phyloP scores from a whole-genome alignment of 2,888 invertebrate genomes.

The Epirrita christyi region DNA sequence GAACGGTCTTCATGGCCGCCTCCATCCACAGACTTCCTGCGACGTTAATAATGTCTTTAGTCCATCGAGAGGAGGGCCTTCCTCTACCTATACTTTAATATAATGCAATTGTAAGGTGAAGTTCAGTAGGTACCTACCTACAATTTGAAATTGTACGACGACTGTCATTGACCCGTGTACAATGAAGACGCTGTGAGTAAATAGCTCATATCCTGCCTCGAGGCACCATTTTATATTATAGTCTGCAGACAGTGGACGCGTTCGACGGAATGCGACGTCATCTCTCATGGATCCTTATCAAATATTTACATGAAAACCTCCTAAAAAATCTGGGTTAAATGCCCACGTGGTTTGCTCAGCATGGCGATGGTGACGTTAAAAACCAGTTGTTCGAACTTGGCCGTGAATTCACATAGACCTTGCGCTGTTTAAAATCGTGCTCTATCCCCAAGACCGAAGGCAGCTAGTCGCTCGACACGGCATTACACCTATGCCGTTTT shows the following conservation, averaged over 20 bases:
- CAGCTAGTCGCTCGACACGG: conserved; percentile 33
- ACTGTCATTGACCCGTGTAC: conserved; percentile 70
- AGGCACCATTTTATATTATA: conserved; percentile 51
- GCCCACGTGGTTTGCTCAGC: conserved; percentile 61
- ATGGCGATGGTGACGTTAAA: conserved; percentile 62
- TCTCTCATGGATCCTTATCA: conserved; percentile 41
- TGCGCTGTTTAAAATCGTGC: conserved; percentile 34
- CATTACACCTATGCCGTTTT: conserved; percentile 55
- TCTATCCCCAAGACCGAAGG: conserved; percentile 40
- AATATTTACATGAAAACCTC: conserved; percentile 23
- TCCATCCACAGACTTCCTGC: no score
- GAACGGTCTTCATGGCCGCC: no score
- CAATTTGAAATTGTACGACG: conserved; percentile 44
- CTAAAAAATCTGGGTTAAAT: conserved; percentile 56
- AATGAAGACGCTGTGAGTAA: conserved; percentile 57
- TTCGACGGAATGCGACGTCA: conserved; percentile 8
- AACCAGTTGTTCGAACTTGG: conserved; percentile 80
- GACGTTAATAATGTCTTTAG: no score
- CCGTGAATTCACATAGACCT: conserved; percentile 62
- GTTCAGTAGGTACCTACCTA: not conserved
- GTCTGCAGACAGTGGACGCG: conserved; percentile 44
- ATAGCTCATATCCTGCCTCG: conserved; percentile 71
- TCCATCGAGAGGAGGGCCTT: no score
- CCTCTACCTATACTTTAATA: no score
- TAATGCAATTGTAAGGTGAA: no score